These are phyloP conservation scores for Heterodera filipjevi DNA, from an alignment of 2,888 invertebrate genomes.

Conservation along the genomic window DNA sequence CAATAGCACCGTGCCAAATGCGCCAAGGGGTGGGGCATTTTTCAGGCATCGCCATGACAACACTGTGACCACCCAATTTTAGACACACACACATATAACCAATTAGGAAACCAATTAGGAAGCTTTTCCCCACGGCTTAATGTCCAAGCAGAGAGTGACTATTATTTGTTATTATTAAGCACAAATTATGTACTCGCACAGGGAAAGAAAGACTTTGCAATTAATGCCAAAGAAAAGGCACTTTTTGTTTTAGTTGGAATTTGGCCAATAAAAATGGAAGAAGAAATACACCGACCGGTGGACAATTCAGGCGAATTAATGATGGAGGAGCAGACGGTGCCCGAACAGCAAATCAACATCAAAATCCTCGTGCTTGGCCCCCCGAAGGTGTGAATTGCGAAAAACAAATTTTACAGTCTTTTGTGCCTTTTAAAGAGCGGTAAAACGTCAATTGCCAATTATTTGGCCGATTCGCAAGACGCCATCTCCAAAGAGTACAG, in stretches of 20 bases:
- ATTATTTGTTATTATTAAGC: neutral
- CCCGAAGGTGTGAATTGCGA: constrained; percentile 41
- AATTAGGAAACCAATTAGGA: neutral
- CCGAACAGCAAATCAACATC: constrained; percentile 35
- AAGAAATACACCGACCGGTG: constrained; percentile 21
- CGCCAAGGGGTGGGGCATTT: neutral
- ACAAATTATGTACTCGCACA: neutral
- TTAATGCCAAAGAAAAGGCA: neutral
- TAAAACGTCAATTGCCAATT: constrained; percentile 51
- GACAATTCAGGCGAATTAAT: constrained; percentile 8
- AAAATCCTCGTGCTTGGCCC: constrained; percentile 55
- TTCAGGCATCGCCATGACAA: constrained; percentile 4
- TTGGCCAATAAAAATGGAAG: constrained; percentile 9
- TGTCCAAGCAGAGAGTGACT: neutral
- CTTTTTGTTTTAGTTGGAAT: neutral
- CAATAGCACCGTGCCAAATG: neutral
- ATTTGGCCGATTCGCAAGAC: constrained; percentile 49
- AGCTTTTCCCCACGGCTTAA: constrained; percentile 8
- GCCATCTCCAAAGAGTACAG: constrained; percentile 45
- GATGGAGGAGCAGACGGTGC: neutral
- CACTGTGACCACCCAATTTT: neutral
- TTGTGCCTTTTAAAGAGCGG: constrained; percentile 48
- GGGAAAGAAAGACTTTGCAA: neutral
- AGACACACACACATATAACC: neutral
- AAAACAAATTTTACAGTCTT: neutral